phyloP scores from a whole-genome alignment of 2,797 vertebrate species.

The Crocidura indochinensis region DNA sequence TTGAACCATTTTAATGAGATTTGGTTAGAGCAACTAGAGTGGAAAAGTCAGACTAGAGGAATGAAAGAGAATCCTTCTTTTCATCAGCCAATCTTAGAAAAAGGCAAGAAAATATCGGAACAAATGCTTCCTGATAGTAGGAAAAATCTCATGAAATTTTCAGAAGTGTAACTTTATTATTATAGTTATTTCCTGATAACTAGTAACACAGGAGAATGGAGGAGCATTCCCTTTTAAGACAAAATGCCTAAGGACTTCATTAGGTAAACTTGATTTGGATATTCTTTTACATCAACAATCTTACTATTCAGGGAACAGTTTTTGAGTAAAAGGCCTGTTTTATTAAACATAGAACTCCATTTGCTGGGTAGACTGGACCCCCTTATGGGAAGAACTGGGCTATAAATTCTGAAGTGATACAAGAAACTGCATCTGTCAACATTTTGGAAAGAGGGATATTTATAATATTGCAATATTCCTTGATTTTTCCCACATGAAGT shows the following conservation, averaged over 20 bases:
- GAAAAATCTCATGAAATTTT: background rate
- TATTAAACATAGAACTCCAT: background rate
- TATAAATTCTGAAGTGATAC: background rate
- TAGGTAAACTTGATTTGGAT: constrained; percentile 18
- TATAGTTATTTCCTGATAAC: background rate
- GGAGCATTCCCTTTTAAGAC: background rate
- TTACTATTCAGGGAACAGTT: background rate
- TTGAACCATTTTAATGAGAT: background rate
- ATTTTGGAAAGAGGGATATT: background rate
- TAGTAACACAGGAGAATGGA: background rate
- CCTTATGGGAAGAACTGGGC: background rate
- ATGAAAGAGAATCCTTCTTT: background rate
- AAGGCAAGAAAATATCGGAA: background rate
- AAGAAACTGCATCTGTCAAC: background rate
- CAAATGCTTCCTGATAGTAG: background rate
- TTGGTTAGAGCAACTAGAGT: background rate
- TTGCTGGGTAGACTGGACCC: background rate
- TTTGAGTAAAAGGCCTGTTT: background rate
- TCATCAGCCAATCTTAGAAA: background rate
- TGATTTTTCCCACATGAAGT: background rate
- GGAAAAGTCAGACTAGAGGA: background rate
- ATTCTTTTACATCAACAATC: background rate
- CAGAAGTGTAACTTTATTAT: background rate
- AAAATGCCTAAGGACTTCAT: background rate
- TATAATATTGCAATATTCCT: background rate